phyloP scores from a whole-genome alignment of 2,113 vertebrate genomes.

The Dromaius novaehollandiae region DNA sequence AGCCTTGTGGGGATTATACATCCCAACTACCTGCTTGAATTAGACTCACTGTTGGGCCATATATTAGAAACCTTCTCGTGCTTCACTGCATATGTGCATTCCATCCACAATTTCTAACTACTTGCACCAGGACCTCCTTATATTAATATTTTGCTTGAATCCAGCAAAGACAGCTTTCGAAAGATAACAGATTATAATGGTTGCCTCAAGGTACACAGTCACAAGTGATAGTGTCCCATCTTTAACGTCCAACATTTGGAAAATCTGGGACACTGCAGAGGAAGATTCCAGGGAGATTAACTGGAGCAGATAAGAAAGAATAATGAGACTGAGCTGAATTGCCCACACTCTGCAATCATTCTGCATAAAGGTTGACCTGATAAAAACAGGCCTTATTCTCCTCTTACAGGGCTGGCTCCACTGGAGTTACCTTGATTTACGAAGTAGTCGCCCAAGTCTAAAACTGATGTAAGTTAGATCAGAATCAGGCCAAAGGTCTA shows the following conservation, averaged over 20 bases:
- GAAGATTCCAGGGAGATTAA: neutral
- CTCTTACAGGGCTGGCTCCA: neutral
- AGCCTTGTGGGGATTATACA: neutral
- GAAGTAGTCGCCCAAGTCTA: neutral
- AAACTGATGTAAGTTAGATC: neutral
- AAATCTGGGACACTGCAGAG: neutral
- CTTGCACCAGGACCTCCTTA: neutral
- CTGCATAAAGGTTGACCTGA: neutral
- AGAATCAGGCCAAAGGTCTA: constrained; percentile 22
- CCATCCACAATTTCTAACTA: neutral
- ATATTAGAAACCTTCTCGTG: neutral
- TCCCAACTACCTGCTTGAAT: neutral
- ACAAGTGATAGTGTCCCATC: neutral
- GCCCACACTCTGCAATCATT: neutral
- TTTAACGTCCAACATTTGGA: neutral
- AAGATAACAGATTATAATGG: neutral
- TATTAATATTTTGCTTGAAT: neutral
- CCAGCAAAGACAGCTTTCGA: neutral
- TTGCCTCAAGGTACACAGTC: neutral
- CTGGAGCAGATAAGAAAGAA: neutral
- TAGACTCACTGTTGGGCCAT: neutral
- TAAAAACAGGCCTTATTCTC: neutral
- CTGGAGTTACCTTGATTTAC: neutral
- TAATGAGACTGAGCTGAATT: neutral
- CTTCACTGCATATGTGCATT: neutral